Evolutionary conservation across 2,888 invertebrate species (phyloP), one percentile per base, ranked within the genome.

Genomic region (Nesidiocoris tenuis): DNA sequence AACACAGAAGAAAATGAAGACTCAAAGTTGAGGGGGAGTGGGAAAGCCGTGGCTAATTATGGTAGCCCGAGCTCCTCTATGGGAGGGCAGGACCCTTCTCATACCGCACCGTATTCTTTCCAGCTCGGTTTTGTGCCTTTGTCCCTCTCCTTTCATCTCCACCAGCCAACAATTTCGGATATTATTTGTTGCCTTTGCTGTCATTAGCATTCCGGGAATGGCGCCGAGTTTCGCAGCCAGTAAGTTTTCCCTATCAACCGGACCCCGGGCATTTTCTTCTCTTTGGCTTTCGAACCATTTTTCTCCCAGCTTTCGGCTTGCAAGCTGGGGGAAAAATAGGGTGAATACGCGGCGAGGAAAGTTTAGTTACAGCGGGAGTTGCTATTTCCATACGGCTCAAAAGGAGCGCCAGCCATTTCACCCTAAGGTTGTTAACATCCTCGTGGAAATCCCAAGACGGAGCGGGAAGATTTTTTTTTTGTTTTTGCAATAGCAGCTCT

Each of bases 201-300:
- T 70, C 70, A 70, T 70, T 70, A 70, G 70, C 70, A 70, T 70
- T 70, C 70, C 61, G 25, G 59, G 59, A 70, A 70, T 54, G 59
- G 59, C 39, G 21, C 55, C 55, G 17, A 67, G 55, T 54, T 56
- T n/a, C 19, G 39, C 65, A 24, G 65, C 65, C 65, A 25, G 25
- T 17, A 65, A 65, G 25, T 65, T 65, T 63, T 65, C 65, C 17
- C 65, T 39, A 25, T 18, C 39, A 39, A 39, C 39, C 39, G 39
- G 39, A 39, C 12, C 5, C n/a, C 3, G 39, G 39, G 39, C 39
- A 12, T 39, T 39, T 39, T 39, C 12, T 39, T 39, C 39, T 39
- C 39, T n/a, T n/a, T 12, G 39, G 39, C 39, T n/a, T n/a, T n/a
- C n/a, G 39, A 39, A 3, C 5, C 39, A 7, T 39, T 39, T 39